phyloP scores from a whole-genome alignment of 2,888 invertebrate genomes.

The Trichacis sp. region DNA sequence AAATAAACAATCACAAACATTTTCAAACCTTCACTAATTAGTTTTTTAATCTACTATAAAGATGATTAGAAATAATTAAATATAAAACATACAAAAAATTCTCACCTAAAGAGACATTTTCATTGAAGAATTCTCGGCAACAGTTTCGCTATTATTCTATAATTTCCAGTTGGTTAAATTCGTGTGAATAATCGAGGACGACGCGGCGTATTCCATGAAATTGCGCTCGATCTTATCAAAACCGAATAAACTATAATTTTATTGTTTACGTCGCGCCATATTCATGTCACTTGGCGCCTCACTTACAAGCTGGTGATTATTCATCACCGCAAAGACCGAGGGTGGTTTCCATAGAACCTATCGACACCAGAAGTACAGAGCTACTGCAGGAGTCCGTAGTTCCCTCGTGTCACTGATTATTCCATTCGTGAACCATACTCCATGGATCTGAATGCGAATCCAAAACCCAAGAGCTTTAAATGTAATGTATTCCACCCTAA shows the following conservation, averaged over 20 bases:
- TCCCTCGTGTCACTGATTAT: constrained; percentile 63
- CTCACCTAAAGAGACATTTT: too few relatives aligned
- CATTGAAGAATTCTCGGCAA: too few relatives aligned
- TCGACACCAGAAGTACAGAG: constrained; percentile 43
- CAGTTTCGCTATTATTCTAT: too few relatives aligned
- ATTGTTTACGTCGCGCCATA: constrained; percentile 20
- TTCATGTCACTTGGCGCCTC: constrained; percentile 46
- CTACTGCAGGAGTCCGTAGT: constrained; percentile 51
- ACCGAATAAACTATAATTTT: constrained; percentile 27
- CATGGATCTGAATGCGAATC: constrained; percentile 57
- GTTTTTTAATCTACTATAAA: too few relatives aligned
- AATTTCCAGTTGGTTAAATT: too few relatives aligned
- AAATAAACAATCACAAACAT: too few relatives aligned
- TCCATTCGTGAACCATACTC: constrained; percentile 59
- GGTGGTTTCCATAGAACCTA: constrained; percentile 49
- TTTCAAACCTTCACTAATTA: too few relatives aligned
- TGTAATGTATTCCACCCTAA: constrained; percentile 7
- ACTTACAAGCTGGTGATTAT: constrained; percentile 45
- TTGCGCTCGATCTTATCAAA: constrained; percentile 3
- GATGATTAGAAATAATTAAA: too few relatives aligned
- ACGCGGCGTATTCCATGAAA: not conserved
- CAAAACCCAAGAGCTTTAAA: constrained; percentile 36
- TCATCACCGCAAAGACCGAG: constrained; percentile 46
- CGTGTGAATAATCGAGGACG: not conserved
- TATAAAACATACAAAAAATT: too few relatives aligned